Base-by-base conservation (phyloP, 1,140 invertebrate species). In the Theocolax elegans region DNA sequence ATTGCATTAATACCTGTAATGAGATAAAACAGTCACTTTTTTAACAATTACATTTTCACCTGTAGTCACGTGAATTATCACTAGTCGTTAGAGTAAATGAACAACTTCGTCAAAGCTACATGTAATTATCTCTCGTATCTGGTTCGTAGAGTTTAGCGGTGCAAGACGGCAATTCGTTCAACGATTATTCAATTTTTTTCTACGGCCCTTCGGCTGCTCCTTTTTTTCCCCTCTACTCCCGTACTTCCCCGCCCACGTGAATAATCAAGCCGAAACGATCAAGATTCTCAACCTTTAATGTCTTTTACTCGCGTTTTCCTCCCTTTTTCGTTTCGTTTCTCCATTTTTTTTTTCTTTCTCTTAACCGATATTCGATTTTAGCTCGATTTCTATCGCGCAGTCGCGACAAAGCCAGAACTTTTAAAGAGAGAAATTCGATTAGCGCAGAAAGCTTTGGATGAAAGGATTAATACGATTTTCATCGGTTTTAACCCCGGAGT, bases 181-280 rank as follows among this genome's bases (percentile, higher is more conserved):
- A 13, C 48, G 19, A 64, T 64, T 49, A 64, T 64, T 64, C 48
- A 64, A 64, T 64, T 51, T 64, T 51, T 64, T 51, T 13, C 19
- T n/a, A 1, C 19, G 15, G 19, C 23, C 21, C 31, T 9, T 51
- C 62, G 0, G n/a, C 31, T 40, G 9, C 21, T 31, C n/a, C n/a
- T 17, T 3, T 42, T 60, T 44, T 60, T 60, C 17, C 8, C 15
- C 21, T 35, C 10, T 44, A 10, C 21, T 1, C 21, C 19, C 21
- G 13, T 19, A 2, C 19, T 49, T 49, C 4, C 17, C 21, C 25
- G 3, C n/a, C 27, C 59, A 10, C 9, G 25, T 25, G 59, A 64
- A 64, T 53, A 64, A 51, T 64, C 46, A 64, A 64, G 62, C 13
- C 19, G 21, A 3, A 40, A 10, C 19, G 46, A 64, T 64, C 46